Base-by-base conservation (phyloP, 2,113 vertebrate species). In the Willisornis vidua region DNA sequence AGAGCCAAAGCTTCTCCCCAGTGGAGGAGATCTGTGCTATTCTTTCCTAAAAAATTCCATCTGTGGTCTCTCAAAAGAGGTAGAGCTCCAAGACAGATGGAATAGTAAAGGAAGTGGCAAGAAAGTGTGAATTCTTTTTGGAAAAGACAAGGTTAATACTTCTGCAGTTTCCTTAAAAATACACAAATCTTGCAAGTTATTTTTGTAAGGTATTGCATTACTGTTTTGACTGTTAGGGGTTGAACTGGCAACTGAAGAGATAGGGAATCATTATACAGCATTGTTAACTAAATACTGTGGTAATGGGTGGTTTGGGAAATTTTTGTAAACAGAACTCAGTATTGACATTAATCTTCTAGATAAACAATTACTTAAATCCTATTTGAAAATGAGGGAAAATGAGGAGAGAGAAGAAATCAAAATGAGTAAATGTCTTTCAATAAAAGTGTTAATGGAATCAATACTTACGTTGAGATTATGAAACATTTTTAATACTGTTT, bases 401-500 rank as follows among this genome's bases (percentile, higher is more conserved):
- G 39, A 73, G 61, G 37, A 58, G 49, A 78, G 87, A 29, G 77
- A 93, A 55, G 49, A 35, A 87, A 63, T 58, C 51, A 90, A 84
- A 92, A 84, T 31, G 4, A 84, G 28, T 66, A 77, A 83, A 94
- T 80, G 22, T 83, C 12, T 83, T 58, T 85, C 26, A 86, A 70
- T 93, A 94, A 86, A 95, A 86, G 45, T 24, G 26, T 86, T 87
- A 80, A 67, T 86, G 22, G 14, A 62, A 85, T 80, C 39, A 83
- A 78, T 72, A 33, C 17, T 22, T 73, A 13, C 3, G 12, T 52
- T 77, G 74, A 82, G 20, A 41, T 63, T 43, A 55, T 67, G 31
- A 52, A 86, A 67, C 5, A 31, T 82, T 95, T 87, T 91, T 46
- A n/a, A 68, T 84, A 19, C 63, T 90, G 79, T 89, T 93, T 96